Evolutionary conservation across 2,797 vertebrate genomes (phyloP).

Genomic region (Labeo calbasu): DNA sequence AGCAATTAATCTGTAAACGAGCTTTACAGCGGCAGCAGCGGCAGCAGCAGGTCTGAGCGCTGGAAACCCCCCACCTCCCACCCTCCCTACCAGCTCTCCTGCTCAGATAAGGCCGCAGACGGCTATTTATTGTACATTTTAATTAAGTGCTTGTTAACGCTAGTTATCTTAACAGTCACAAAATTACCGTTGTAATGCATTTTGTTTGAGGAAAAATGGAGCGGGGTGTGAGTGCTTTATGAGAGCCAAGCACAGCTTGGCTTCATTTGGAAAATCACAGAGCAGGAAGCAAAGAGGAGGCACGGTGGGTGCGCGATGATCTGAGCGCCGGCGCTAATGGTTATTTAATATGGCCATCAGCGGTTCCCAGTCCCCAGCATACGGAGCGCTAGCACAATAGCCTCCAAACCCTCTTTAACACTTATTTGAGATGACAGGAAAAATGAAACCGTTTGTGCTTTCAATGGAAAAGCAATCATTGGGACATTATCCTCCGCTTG

Average conservation of each 20-base stretch:
- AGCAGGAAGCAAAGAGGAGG: constrained; percentile 97
- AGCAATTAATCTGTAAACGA: constrained; percentile 99
- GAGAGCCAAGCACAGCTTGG: constrained; percentile 93
- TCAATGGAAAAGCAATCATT: constrained; percentile 99
- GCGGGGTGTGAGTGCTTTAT: constrained; percentile 74
- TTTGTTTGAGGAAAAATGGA: constrained; percentile 95
- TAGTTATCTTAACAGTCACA: constrained; percentile 99
- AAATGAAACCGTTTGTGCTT: constrained; percentile 99
- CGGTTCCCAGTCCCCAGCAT: constrained; percentile 98
- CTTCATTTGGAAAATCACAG: constrained; percentile 97
- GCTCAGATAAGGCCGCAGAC: constrained; percentile 95
- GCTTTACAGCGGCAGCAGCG: constrained; percentile 86
- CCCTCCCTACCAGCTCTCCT: constrained; percentile 90
- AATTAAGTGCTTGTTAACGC: constrained; percentile 99
- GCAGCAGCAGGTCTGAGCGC: constrained; percentile 95
- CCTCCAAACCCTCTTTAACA: constrained; percentile 99
- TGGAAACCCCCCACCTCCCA: constrained; percentile 88
- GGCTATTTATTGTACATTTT: constrained; percentile 99
- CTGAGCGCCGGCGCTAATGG: constrained; percentile 98
- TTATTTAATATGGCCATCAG: constrained; percentile 99
- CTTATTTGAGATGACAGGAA: constrained; percentile 99
- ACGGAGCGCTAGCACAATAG: constrained; percentile 96
- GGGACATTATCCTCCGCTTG: constrained; percentile 99
- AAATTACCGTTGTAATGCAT: constrained; percentile 99
- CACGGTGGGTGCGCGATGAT: constrained; percentile 90